These are phyloP conservation scores for Mimas tiliae DNA, from an alignment of 2,888 invertebrate species.

Conservation along the genomic window DNA sequence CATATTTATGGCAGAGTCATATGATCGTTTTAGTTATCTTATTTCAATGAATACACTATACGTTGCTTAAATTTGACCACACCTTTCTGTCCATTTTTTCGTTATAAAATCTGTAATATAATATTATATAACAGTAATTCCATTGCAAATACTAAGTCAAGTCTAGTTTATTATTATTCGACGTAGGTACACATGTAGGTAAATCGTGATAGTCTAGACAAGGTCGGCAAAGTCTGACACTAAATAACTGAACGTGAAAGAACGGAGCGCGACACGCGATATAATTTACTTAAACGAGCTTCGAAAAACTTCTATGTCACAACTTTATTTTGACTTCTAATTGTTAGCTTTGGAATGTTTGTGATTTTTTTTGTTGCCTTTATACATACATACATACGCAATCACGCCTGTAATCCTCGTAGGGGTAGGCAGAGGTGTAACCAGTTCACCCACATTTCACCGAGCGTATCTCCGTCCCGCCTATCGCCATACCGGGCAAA, in stretches of 20 bases:
- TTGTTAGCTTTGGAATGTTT: background rate
- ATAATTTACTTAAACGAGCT: background rate
- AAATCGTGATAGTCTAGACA: slow-evolving; percentile 9
- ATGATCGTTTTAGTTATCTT: no score
- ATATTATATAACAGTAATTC: background rate
- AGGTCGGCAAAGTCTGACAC: slow-evolving; percentile 14
- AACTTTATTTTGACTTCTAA: background rate
- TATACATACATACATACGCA: no score
- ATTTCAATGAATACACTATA: no score
- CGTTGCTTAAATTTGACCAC: no score
- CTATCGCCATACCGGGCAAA: no score
- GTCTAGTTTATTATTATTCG: background rate
- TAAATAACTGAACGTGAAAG: slow-evolving; percentile 14
- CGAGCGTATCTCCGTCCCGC: no score
- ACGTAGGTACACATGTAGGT: slow-evolving; percentile 5
- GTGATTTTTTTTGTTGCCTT: no score
- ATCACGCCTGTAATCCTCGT: no score
- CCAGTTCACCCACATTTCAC: no score
- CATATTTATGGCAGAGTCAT: no score
- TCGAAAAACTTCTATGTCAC: background rate
- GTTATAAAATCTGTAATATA: background rate
- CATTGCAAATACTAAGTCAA: background rate
- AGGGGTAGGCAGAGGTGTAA: no score
- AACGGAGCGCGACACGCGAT: slow-evolving; percentile 9
- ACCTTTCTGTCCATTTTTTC: no score